These are phyloP conservation scores for Lamprotornis superbus DNA, from an alignment of 2,113 vertebrate genomes.

Conservation along the genomic window DNA sequence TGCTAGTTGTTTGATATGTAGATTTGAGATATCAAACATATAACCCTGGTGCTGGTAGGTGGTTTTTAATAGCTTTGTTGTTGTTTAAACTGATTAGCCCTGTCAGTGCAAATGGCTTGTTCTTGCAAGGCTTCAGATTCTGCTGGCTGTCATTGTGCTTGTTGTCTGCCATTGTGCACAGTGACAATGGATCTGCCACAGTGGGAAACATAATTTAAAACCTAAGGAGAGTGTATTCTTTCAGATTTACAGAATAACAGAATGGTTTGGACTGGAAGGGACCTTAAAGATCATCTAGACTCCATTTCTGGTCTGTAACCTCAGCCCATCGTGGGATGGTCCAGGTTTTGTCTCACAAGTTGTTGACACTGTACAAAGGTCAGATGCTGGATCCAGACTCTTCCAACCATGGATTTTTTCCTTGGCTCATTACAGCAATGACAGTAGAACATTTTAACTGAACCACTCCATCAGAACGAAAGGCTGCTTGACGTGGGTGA, in stretches of 20 bases:
- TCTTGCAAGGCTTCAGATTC: background rate
- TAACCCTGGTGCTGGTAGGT: background rate
- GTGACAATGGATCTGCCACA: background rate
- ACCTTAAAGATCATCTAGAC: background rate
- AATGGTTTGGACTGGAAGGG: background rate
- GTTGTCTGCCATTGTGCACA: background rate
- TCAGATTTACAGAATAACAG: background rate
- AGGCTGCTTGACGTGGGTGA: background rate
- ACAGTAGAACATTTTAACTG: background rate
- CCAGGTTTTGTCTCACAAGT: background rate
- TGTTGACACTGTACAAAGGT: background rate
- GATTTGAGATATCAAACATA: background rate
- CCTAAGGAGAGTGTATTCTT: background rate
- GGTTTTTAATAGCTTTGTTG: background rate
- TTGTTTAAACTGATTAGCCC: background rate
- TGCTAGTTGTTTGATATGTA: background rate
- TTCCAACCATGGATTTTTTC: background rate
- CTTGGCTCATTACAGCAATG: background rate
- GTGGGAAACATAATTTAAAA: background rate
- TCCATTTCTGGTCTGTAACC: background rate
- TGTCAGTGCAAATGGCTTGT: background rate
- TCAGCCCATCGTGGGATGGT: rapidly evolving
- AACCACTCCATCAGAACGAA: background rate
- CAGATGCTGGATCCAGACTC: background rate
- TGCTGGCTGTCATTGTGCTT: rapidly evolving